Evolutionary conservation across 2,113 vertebrate species (phyloP).

Genomic region (Plotosus lineatus): DNA sequence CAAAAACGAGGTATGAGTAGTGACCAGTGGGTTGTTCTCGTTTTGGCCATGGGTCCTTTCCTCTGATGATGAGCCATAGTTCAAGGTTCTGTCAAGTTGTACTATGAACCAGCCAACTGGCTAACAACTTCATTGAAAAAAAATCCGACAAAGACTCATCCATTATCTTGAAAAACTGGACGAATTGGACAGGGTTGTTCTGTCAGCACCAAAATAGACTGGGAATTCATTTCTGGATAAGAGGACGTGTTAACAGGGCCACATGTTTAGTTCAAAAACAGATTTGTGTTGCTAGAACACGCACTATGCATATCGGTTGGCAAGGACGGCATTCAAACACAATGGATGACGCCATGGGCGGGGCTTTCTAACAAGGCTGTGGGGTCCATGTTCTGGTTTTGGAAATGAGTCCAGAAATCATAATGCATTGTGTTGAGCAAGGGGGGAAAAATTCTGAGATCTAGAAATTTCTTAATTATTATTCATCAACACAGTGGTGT

Average conservation of each 20-base stretch:
- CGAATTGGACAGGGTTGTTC: not conserved
- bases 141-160: constrained; percentile 15
- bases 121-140: not conserved
- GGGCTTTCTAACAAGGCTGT: constrained; percentile 21
- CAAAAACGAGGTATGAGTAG: constrained; percentile 7
- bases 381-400: constrained; percentile 43
- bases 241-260: not conserved
- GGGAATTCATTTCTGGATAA: not conserved
- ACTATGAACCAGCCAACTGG: constrained; percentile 27
- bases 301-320: constrained; percentile 17
- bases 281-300: not conserved
- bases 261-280: not conserved
- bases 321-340: not conserved
- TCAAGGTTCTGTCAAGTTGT: constrained; percentile 12
- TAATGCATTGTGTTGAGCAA: constrained; percentile 26
- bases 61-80: constrained; percentile 25
- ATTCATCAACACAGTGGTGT: too few relatives aligned
- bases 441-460: too few relatives aligned
- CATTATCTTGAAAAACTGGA: constrained; percentile 5
- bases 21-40: constrained; percentile 18
- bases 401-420: constrained; percentile 45
- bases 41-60: constrained; percentile 14
- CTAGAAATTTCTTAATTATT: too few relatives aligned
- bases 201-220: constrained; percentile 1
- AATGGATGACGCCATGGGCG: not conserved